Conservation (phyloP, 2,797 vertebrate species). For the Mus spretus region DNA sequence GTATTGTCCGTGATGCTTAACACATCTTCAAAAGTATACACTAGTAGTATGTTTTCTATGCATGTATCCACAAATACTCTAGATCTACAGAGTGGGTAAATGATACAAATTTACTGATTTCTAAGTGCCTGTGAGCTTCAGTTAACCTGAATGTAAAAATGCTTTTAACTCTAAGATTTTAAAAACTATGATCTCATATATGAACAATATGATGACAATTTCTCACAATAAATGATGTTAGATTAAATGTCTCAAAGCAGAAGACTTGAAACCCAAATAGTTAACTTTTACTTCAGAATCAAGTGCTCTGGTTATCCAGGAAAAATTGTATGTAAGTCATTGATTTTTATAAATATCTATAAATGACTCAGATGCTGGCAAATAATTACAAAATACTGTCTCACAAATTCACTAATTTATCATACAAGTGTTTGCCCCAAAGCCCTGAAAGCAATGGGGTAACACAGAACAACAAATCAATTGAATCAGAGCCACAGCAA, state of each 20-base stretch:
- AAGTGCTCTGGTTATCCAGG: conserved; percentile 35
- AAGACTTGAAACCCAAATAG: conserved; percentile 24
- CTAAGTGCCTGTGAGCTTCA: conserved; percentile 27
- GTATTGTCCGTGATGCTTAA: conserved; percentile 46
- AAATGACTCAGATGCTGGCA: neutral
- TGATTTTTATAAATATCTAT: conserved; percentile 44
- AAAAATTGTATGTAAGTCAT: conserved; percentile 22
- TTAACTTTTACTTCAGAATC: conserved; percentile 38
- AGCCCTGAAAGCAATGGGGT: neutral
- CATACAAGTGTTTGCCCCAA: conserved; percentile 43
- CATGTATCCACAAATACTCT: conserved; percentile 27
- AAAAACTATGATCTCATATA: conserved; percentile 21
- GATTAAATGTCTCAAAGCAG: conserved; percentile 32
- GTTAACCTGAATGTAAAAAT: conserved; percentile 32
- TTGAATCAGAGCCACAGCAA: neutral
- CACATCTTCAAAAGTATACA: conserved; percentile 39
- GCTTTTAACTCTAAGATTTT: conserved; percentile 4
- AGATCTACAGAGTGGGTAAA: neutral
- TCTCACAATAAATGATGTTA: neutral
- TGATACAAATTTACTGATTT: conserved; percentile 38
- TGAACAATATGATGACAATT: conserved; percentile 20
- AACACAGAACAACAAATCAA: conserved; percentile 26
- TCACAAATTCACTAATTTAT: conserved; percentile 68
- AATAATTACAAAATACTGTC: conserved; percentile 53
- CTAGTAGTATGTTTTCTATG: conserved; percentile 19